Evolutionary conservation across 1,140 invertebrate genomes (phyloP).

Genomic region (Lysiphlebus fabarum): DNA sequence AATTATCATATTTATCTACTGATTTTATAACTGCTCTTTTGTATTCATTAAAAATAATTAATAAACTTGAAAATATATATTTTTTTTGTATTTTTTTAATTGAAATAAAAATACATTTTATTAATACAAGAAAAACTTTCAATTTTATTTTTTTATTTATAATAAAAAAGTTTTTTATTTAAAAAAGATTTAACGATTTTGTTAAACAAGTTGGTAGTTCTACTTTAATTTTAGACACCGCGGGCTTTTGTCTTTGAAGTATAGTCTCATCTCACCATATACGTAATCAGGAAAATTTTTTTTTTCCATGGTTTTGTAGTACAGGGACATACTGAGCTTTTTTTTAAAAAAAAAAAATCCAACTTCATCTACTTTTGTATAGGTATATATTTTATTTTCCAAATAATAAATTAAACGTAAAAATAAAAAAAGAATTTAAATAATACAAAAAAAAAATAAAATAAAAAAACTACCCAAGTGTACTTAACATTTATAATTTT

Average conservation of each 20-base stretch:
- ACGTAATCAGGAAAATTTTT: not conserved
- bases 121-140: not conserved
- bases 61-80: not conserved
- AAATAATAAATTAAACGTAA: not conserved
- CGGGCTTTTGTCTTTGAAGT: conserved; percentile 11
- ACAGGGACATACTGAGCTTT: conserved; percentile 1
- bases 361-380: not conserved
- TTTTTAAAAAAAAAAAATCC: not conserved
- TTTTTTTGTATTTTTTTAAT: not conserved
- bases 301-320: not conserved
- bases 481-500: not conserved
- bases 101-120: not conserved
- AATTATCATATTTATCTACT: too few species aligned
- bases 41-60: too few species aligned
- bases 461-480: conserved; percentile 24
- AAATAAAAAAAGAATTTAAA: not conserved
- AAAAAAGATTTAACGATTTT: not conserved
- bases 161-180: not conserved
- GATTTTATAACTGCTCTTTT: too few species aligned
- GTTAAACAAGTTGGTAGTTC: conserved; percentile 2
- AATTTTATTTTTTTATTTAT: not conserved
- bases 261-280: conserved; percentile 5
- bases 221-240: conserved; percentile 11
- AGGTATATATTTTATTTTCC: not conserved
- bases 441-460: not conserved